These are phyloP conservation scores for Halesus radiatus DNA, from an alignment of 1,140 invertebrate species.

Conservation along the genomic window DNA sequence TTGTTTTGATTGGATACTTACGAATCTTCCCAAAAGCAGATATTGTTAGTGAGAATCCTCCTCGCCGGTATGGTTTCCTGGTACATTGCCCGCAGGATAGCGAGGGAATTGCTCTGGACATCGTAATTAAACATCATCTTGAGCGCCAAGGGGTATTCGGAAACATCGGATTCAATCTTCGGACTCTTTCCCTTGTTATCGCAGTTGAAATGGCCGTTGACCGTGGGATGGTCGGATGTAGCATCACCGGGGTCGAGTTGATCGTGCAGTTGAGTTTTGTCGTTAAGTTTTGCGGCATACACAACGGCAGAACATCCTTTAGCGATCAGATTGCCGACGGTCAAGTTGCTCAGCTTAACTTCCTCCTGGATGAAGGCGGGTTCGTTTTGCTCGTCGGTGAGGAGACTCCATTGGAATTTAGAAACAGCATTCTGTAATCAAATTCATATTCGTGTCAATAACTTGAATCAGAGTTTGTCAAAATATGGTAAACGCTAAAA, in stretches of 20 bases:
- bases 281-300: slow-evolving; percentile 76
- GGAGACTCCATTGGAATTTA: slow-evolving; percentile 74
- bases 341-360: slow-evolving; percentile 73
- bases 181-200: slow-evolving; percentile 10
- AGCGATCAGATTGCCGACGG: slow-evolving; percentile 79
- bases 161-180: slow-evolving; percentile 16
- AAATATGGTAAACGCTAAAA: no score
- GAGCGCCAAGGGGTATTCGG: slow-evolving; percentile 79
- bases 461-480: no score
- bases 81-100: slow-evolving; percentile 85
- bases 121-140: slow-evolving; percentile 96
- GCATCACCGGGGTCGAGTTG: not conserved
- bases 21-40: slow-evolving; percentile 72
- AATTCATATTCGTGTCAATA: no score
- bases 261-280: slow-evolving; percentile 16
- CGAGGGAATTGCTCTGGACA: slow-evolving; percentile 84
- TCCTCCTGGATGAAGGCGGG: slow-evolving; percentile 61
- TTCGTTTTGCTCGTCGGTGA: slow-evolving; percentile 69
- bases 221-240: not conserved
- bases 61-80: slow-evolving; percentile 84
- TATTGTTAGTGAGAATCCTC: slow-evolving; percentile 67
- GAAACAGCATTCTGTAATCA: slow-evolving; percentile 73
- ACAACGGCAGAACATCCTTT: slow-evolving; percentile 89
- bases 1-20: slow-evolving; percentile 28
- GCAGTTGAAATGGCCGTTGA: not conserved